Percentiles rank a stretch among this genome's conserved stretches.
These are phyloP conservation scores for Rosalia funebris DNA, from an alignment of 2,888 invertebrate species.

Conservation along the genomic window DNA sequence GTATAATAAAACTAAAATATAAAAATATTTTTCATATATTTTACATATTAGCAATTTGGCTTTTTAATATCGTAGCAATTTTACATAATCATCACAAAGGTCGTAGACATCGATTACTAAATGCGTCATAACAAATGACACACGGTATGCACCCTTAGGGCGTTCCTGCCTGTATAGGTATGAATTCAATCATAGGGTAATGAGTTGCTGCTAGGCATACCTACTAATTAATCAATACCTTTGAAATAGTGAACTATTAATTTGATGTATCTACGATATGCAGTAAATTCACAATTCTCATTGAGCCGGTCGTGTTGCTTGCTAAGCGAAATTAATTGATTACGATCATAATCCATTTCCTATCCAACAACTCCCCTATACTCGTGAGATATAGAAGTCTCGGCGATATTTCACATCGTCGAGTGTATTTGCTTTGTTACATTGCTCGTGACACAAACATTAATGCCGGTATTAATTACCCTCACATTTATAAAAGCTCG, in stretches of 20 bases:
- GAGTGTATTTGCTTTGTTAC: slow-evolving; percentile 4
- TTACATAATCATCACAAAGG: too few relatives aligned
- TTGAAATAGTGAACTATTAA: slow-evolving; percentile 21
- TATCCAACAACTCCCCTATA: neutral
- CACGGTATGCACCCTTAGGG: too few relatives aligned
- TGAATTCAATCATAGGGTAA: too few relatives aligned
- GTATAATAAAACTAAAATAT: too few relatives aligned
- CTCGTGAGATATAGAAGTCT: slow-evolving; percentile 4
- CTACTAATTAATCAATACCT: slow-evolving; percentile 11
- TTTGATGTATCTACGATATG: slow-evolving; percentile 1
- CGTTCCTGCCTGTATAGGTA: too few relatives aligned
- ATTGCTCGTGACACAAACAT: neutral
- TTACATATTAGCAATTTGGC: too few relatives aligned
- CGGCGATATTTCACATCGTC: slow-evolving; percentile 7
- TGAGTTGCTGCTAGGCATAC: neutral
- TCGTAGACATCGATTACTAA: too few relatives aligned
- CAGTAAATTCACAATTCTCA: neutral
- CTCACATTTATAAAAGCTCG: slow-evolving; percentile 11
- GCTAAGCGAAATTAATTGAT: slow-evolving; percentile 11
- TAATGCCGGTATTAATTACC: slow-evolving; percentile 17
- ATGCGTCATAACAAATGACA: too few relatives aligned
- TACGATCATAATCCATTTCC: slow-evolving; percentile 10
- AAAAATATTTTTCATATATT: too few relatives aligned
- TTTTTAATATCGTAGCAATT: too few relatives aligned
- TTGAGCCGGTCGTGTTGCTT: slow-evolving; percentile 3